Percentiles rank a stretch among this genome's conserved stretches.
Evolutionary conservation across 1,140 invertebrate genomes (phyloP).

Genomic region (Penaeus vannamei): DNA sequence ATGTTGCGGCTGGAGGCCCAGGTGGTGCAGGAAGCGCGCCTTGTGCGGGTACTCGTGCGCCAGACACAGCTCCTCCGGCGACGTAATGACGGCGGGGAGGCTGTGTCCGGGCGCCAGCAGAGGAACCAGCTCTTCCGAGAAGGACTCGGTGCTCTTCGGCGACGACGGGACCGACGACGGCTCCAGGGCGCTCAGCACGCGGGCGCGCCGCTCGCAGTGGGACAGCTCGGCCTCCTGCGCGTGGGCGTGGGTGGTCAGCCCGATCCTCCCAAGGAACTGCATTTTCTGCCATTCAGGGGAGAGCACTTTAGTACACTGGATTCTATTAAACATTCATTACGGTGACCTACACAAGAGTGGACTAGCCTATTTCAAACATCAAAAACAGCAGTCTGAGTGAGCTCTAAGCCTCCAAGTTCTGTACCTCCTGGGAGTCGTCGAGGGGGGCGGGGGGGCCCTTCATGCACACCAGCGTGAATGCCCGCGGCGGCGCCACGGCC

Average conservation of each 20-base stretch:
- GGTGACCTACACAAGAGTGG: background rate
- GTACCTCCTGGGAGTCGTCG: conserved; percentile 55
- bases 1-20: conserved; percentile 56
- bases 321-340: background rate
- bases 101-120: conserved; percentile 54
- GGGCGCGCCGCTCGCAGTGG: conserved; percentile 57
- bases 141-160: conserved; percentile 37
- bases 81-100: conserved; percentile 42
- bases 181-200: conserved; percentile 51
- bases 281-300: conserved; percentile 48
- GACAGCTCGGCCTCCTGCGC: conserved; percentile 52
- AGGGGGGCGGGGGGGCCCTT: conserved; percentile 58
- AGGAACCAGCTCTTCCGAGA: conserved; percentile 53
- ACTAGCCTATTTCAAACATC: background rate
- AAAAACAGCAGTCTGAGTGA: background rate
- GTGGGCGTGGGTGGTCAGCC: conserved; percentile 55
- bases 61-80: conserved; percentile 57
- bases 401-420: background rate
- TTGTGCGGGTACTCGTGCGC: conserved; percentile 58
- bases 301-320: background rate
- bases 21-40: conserved; percentile 57
- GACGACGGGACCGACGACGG: conserved; percentile 50
- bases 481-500: conserved; percentile 45
- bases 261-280: conserved; percentile 49
- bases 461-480: conserved; percentile 52